phyloP scores from a whole-genome alignment of 2,888 invertebrate genomes.

The Entomobrya multifasciata region DNA sequence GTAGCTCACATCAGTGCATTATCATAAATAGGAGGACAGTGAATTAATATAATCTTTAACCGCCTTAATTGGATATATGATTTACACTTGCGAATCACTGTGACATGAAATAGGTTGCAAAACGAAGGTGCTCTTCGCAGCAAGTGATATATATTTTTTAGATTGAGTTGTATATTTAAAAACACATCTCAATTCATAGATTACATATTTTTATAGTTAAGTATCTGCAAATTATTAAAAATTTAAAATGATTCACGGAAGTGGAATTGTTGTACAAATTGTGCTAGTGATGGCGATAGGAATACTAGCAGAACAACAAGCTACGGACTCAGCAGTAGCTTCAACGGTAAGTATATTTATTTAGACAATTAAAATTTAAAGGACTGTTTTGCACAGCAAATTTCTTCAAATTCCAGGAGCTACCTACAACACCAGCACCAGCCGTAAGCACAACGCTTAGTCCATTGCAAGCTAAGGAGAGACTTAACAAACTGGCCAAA shows the following conservation, averaged over 20 bases:
- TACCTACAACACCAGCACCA: background rate
- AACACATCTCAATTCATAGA: background rate
- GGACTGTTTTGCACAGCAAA: background rate
- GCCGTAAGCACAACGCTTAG: background rate
- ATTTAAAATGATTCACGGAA: background rate
- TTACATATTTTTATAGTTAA: background rate
- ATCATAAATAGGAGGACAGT: conserved; percentile 35
- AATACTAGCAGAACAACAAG: background rate
- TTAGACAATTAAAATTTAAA: background rate
- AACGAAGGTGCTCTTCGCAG: too few species aligned
- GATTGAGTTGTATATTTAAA: too few species aligned
- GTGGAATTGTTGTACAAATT: background rate
- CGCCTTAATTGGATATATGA: background rate
- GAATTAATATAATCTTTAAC: conserved; percentile 7
- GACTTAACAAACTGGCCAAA: conserved; percentile 3
- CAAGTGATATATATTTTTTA: too few species aligned
- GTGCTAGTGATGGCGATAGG: background rate
- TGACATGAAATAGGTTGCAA: background rate
- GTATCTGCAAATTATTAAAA: background rate
- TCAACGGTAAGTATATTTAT: background rate
- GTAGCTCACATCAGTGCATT: background rate
- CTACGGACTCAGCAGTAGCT: background rate
- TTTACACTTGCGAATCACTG: background rate
- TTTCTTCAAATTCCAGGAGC: background rate
- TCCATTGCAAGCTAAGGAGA: background rate